phyloP scores from a whole-genome alignment of 2,113 vertebrate species.

The Castor canadensis region DNA sequence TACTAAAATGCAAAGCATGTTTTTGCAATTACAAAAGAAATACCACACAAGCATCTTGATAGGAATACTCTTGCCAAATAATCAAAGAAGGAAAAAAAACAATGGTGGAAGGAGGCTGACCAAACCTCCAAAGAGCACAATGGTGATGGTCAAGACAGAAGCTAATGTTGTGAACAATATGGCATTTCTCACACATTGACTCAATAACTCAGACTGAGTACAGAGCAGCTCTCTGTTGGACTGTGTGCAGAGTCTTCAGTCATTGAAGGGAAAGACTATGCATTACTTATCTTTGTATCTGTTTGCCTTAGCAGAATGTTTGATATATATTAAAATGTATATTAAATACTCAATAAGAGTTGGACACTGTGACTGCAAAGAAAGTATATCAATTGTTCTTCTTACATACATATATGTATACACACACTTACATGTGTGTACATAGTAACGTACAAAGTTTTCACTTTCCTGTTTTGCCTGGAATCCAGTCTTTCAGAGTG shows the following conservation, averaged over 20 bases:
- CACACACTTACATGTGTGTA: no score
- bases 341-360: neutral
- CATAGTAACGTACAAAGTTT: neutral
- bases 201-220: neutral
- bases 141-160: neutral
- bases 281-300: neutral
- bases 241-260: neutral
- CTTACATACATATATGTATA: neutral
- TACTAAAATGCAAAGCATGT: neutral
- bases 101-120: neutral
- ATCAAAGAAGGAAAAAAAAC: neutral
- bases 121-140: neutral
- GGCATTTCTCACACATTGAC: neutral
- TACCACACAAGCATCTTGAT: neutral
- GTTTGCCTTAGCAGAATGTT: rapidly evolving
- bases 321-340: neutral
- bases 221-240: neutral
- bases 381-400: neutral
- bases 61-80: neutral
- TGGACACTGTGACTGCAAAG: neutral
- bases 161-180: neutral
- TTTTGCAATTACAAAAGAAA: neutral
- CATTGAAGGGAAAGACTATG: neutral
- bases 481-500: neutral
- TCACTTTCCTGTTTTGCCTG: neutral